A percentile compares a stretch with the other conserved stretches of the same genome.
Evolutionary conservation across 2,888 invertebrate species (phyloP).

Genomic region (Operophtera brumata): DNA sequence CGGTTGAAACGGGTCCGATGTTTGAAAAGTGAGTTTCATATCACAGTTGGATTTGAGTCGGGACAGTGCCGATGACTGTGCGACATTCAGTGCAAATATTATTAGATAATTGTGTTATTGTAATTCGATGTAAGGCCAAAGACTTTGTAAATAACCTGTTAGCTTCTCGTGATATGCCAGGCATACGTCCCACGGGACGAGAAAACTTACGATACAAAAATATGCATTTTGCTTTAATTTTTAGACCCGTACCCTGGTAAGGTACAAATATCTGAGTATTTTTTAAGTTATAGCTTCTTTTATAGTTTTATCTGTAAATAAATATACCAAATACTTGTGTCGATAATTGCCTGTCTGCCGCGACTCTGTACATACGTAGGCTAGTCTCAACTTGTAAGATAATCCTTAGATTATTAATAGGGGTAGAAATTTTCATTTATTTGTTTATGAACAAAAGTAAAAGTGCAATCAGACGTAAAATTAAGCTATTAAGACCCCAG

Average conservation of each 20-base stretch:
- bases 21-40: conserved; percentile 28
- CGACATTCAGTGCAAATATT: conserved; percentile 57
- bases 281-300: conserved; percentile 65
- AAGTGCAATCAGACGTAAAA: conserved; percentile 79
- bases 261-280: conserved; percentile 74
- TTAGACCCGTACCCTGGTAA: conserved; percentile 63
- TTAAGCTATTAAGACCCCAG: conserved; percentile 74
- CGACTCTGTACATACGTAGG: conserved; percentile 67
- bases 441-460: conserved; percentile 68
- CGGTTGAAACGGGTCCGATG: conserved; percentile 48
- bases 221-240: conserved; percentile 78
- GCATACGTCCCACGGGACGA: conserved; percentile 44
- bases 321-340: conserved; percentile 78
- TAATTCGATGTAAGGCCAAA: conserved; percentile 75
- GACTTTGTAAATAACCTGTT: conserved; percentile 71
- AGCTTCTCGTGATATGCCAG: conserved; percentile 53
- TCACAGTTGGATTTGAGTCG: conserved; percentile 22
- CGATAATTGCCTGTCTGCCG: conserved; percentile 53
- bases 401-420: conserved; percentile 54
- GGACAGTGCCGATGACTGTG: conserved; percentile 34
- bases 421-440: conserved; percentile 52
- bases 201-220: conserved; percentile 73
- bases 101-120: conserved; percentile 49
- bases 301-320: conserved; percentile 72
- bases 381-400: conserved; percentile 59